Evolutionary conservation across 2,888 invertebrate species (phyloP).

Genomic region (Chrysolina haemoptera): DNA sequence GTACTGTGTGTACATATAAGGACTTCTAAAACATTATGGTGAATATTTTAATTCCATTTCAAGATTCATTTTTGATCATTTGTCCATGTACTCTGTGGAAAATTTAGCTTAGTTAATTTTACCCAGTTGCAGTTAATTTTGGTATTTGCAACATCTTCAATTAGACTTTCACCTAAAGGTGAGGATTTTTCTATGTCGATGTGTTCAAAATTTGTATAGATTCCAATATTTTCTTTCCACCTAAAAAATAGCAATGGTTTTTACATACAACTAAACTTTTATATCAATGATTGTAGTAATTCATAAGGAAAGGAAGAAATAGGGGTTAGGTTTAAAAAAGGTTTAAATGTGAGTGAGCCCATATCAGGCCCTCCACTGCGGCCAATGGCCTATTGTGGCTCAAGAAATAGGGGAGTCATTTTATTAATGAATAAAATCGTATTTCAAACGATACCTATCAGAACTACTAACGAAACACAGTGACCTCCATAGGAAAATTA

Average conservation of each 20-base stretch:
- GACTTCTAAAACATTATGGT: too few species aligned
- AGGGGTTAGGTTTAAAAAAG: too few species aligned
- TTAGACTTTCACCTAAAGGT: constrained; percentile 76
- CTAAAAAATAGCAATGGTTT: constrained; percentile 51
- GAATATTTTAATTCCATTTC: too few species aligned
- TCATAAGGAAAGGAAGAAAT: too few species aligned
- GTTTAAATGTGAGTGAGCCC: too few species aligned
- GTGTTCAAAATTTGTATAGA: constrained; percentile 73
- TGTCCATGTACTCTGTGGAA: constrained; percentile 59
- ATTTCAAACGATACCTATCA: too few species aligned
- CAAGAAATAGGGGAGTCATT: too few species aligned
- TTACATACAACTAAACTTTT: neutral
- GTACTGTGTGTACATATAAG: neutral
- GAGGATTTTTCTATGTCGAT: constrained; percentile 76
- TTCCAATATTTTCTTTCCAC: constrained; percentile 63
- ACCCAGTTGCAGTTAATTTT: constrained; percentile 74
- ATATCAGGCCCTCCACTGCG: too few species aligned
- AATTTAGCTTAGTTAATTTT: constrained; percentile 63
- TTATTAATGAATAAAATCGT: too few species aligned
- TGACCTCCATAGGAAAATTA: too few species aligned
- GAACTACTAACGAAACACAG: too few species aligned
- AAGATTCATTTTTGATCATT: constrained; percentile 16
- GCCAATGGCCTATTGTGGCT: too few species aligned
- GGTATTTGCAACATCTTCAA: constrained; percentile 73
- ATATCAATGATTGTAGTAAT: neutral